A percentile compares a stretch with the other conserved stretches of the same genome.
Conservation (phyloP, 2,113 vertebrate species). For the Gnathonemus longibarbis region DNA sequence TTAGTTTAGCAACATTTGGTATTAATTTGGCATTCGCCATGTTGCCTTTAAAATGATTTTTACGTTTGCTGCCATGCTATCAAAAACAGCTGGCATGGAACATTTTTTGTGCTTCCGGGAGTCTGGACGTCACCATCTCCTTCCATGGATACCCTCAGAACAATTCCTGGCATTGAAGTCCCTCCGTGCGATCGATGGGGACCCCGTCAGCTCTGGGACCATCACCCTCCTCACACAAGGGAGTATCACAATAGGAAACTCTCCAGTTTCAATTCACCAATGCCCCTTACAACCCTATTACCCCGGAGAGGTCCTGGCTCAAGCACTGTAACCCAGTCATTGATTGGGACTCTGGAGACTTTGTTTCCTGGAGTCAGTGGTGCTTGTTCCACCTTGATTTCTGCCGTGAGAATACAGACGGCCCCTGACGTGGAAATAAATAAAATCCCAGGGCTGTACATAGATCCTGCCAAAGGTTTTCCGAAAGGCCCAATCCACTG, state of each 20-base stretch:
- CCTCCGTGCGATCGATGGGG: not conserved
- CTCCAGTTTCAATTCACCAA: not conserved
- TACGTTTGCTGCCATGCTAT: not conserved
- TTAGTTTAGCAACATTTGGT: not conserved
- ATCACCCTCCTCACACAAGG: not conserved
- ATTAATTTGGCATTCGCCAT: not conserved
- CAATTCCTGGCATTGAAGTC: not conserved
- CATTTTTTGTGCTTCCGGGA: not conserved
- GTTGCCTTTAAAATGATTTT: not conserved
- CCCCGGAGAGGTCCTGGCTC: not conserved
- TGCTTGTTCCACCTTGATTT: not conserved
- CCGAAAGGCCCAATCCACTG: not conserved
- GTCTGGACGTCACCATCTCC: not conserved
- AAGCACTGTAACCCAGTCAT: not conserved
- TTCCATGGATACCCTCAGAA: not conserved
- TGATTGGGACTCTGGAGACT: not conserved
- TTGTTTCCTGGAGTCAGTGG: not conserved
- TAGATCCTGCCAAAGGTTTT: not conserved
- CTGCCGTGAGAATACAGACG: not conserved
- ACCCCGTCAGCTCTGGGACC: not conserved
- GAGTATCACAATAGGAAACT: not conserved
- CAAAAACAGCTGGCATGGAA: not conserved
- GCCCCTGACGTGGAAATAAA: not conserved
- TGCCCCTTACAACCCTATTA: not conserved
- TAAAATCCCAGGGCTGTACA: not conserved